These are phyloP conservation scores for Cyprinus carpio DNA, from an alignment of 2,113 vertebrate genomes.

Conservation along the genomic window DNA sequence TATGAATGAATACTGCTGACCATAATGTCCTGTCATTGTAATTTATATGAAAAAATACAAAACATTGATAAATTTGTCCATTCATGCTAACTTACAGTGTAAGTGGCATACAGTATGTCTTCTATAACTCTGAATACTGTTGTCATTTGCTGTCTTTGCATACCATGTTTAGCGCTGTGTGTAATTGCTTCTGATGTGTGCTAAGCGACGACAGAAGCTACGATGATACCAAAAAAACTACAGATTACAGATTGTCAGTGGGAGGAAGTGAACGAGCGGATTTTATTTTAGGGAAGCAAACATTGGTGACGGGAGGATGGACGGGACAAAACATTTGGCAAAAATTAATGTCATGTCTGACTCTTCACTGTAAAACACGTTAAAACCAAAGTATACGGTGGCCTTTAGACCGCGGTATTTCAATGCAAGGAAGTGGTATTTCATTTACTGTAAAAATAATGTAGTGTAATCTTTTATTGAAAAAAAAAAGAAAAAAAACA, in stretches of 20 bases:
- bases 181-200: constrained; percentile 68
- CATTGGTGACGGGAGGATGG: too few relatives aligned
- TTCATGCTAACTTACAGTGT: too few relatives aligned
- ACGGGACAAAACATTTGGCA: constrained; percentile 61
- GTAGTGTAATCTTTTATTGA: constrained; percentile 51
- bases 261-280: too few relatives aligned
- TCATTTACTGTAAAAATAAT: constrained; percentile 47
- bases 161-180: too few relatives aligned
- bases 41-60: constrained; percentile 21
- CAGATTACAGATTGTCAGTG: constrained; percentile 64
- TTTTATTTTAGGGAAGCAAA: too few relatives aligned
- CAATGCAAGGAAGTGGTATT: constrained; percentile 45
- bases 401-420: constrained; percentile 25
- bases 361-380: constrained; percentile 9
- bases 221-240: too few relatives aligned
- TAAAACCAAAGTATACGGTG: too few relatives aligned
- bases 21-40: not conserved
- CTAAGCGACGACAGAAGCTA: too few relatives aligned
- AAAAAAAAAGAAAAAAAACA: too few relatives aligned
- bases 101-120: too few relatives aligned
- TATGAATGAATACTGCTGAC: constrained; percentile 9
- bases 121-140: constrained; percentile 55
- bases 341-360: constrained; percentile 34
- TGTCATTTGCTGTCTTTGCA: constrained; percentile 57
- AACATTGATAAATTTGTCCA: too few relatives aligned